These are phyloP conservation scores for Brachypalpus laphriformis DNA, from an alignment of 2,888 invertebrate species.

Conservation along the genomic window DNA sequence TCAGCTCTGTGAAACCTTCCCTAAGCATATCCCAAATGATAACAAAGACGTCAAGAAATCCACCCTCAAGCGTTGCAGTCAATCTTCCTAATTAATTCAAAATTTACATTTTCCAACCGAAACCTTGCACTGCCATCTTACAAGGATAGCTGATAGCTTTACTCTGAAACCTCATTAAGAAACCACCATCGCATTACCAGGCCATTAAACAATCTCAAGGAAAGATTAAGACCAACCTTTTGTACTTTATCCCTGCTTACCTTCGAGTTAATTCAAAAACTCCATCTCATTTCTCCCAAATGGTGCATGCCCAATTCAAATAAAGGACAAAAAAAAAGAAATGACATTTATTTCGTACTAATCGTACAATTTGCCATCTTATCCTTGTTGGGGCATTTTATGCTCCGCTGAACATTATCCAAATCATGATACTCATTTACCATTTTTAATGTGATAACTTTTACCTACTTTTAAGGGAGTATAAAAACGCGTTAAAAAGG, in stretches of 20 bases:
- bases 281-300: background rate
- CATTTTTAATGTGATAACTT: constrained; percentile 38
- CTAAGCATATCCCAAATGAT: no score
- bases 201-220: constrained; percentile 14
- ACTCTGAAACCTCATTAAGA: background rate
- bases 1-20: no score
- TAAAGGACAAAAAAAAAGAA: constrained; percentile 2
- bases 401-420: constrained; percentile 27
- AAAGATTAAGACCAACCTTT: constrained; percentile 14
- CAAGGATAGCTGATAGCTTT: background rate
- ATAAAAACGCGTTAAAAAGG: background rate
- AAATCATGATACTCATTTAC: constrained; percentile 37
- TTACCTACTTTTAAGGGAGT: constrained; percentile 9
- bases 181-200: constrained; percentile 6
- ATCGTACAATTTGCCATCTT: constrained; percentile 48
- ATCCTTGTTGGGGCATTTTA: constrained; percentile 36
- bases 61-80: background rate
- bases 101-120: background rate
- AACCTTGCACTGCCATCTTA: background rate
- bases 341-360: constrained; percentile 39
- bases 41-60: background rate
- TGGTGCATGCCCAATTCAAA: constrained; percentile 19
- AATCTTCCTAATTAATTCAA: background rate
- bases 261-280: background rate
- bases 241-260: background rate